A percentile compares a stretch with the other conserved stretches of the same genome.
These are phyloP conservation scores for Idaea straminata DNA, from an alignment of 2,888 invertebrate species.

Conservation along the genomic window DNA sequence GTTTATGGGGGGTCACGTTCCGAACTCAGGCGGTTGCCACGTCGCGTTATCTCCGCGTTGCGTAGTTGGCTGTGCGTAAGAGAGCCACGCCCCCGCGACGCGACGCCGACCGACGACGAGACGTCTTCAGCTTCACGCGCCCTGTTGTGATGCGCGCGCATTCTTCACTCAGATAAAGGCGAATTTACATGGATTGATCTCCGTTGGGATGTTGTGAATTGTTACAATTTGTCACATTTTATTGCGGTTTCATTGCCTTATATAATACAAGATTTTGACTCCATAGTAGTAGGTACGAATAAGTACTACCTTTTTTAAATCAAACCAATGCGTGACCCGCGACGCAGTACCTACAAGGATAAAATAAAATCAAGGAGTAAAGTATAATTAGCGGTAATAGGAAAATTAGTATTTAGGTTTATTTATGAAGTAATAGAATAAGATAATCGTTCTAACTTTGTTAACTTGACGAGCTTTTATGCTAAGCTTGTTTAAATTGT, in stretches of 20 bases:
- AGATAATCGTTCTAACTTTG: too few species aligned
- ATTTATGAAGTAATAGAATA: too few species aligned
- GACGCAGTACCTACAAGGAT: neutral
- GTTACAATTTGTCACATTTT: neutral
- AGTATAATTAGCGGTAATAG: too few species aligned
- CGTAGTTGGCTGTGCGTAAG: slow-evolving; percentile 69
- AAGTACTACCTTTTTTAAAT: neutral
- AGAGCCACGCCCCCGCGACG: slow-evolving; percentile 63
- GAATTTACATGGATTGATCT: slow-evolving; percentile 48
- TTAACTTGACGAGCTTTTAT: too few species aligned
- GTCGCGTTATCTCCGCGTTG: slow-evolving; percentile 61
- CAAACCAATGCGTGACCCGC: neutral
- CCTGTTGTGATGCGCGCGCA: slow-evolving; percentile 73
- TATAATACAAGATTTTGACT: neutral
- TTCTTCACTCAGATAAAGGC: slow-evolving; percentile 54
- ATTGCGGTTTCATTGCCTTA: neutral
- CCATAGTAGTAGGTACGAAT: neutral
- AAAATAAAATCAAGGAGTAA: too few species aligned
- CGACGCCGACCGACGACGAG: slow-evolving; percentile 30
- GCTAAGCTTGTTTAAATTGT: too few species aligned
- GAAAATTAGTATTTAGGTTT: too few species aligned
- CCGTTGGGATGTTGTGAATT: slow-evolving; percentile 11
- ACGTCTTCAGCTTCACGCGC: slow-evolving; percentile 40
- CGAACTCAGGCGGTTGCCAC: slow-evolving; percentile 38
- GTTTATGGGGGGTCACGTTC: slow-evolving; percentile 19